phyloP scores from a whole-genome alignment of 2,888 invertebrate species.

The Acanthosepion pharaonis region DNA sequence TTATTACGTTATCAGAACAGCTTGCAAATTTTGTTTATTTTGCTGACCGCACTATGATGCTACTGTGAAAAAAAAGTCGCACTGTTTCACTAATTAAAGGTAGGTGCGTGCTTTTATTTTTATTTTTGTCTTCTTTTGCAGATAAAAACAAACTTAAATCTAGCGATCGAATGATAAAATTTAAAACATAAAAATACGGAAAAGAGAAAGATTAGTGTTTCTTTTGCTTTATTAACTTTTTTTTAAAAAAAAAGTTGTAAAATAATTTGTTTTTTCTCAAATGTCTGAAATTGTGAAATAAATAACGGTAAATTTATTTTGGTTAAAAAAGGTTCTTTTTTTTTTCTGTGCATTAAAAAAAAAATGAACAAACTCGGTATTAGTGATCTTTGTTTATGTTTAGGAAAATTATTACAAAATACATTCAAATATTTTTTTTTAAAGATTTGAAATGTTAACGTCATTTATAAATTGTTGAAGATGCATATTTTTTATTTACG shows the following conservation, averaged over 20 bases:
- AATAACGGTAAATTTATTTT: not conserved
- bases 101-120: conserved; percentile 17
- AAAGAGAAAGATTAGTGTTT: no score
- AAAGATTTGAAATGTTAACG: no score
- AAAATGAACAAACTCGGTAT: no score
- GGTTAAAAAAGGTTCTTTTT: no score
- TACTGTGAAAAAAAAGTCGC: not conserved
- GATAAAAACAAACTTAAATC: not conserved
- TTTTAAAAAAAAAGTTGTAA: not conserved
- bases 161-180: not conserved
- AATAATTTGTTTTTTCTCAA: not conserved
- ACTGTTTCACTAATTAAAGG: not conserved
- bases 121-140: not conserved
- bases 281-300: not conserved
- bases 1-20: not conserved
- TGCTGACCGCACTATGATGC: not conserved
- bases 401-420: no score
- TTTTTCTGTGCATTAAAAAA: no score
- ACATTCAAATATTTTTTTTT: no score
- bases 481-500: no score
- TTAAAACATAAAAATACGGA: not conserved
- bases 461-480: no score
- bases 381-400: no score
- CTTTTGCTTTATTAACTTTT: no score
- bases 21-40: not conserved